Evolutionary conservation across 2,113 vertebrate species (phyloP), one percentile per base, ranked within the genome.

Genomic region (Salvelinus alpinus): DNA sequence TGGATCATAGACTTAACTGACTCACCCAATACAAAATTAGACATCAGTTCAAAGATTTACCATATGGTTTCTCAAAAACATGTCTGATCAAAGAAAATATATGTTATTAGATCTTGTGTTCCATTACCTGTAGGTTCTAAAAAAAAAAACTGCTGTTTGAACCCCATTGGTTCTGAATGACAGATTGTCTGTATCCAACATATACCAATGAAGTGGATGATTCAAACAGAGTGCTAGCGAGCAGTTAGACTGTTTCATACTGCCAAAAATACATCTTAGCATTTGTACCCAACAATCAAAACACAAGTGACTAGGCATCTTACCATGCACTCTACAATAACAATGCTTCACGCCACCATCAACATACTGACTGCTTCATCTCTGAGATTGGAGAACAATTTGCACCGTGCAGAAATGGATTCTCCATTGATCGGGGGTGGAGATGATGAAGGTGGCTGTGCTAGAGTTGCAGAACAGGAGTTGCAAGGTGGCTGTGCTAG

Each of bases 181-280:
- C 76, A 75, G 54, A 62, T 18, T 57, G 72, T 83, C 75, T 68
- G 48, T 38, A 38, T n/a, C 70, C 64, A 20, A 34, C 38, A 66
- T 57, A 22, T 27, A 70, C 13, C 1, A 31, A 25, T 59, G 24
- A 60, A 85, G 69, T 60, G 25, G 64, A 12, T 79, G 66, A 11
- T n/a, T 74, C 34, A 76, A 74, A 81, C 0, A 38, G 48, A 31
- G 51, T 69, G 16, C 69, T 64, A 24, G 14, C 51, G 3, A 47
- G 22, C 16, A 60, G 70, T 64, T 57, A 57, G 54, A 44, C 38
- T 38, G 51, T 57, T 54, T 54, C 14, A 54, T 54, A 54, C 16
- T 54, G 51, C 51, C 16, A 18, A 20, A 57, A 16, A 20, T 1
- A 57, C 16, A 38, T 38, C 38, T 34, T 38, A 38, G 38, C 38